phyloP scores from a whole-genome alignment of 2,113 vertebrate genomes.

The Carassius auratus region DNA sequence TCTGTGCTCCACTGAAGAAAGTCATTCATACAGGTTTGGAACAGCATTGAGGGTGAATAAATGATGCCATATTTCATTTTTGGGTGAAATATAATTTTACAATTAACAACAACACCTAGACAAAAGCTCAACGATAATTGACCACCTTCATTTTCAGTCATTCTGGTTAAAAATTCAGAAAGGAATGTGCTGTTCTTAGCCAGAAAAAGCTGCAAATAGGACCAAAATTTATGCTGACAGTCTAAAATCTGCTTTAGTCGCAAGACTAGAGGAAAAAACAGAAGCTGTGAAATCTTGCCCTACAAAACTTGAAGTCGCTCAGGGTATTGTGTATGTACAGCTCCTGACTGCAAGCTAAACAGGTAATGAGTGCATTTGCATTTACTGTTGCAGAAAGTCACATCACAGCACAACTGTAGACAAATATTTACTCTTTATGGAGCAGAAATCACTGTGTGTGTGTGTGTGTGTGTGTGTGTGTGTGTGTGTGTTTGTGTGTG shows the following conservation, averaged over 20 bases:
- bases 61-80: not conserved
- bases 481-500: slow-evolving; percentile 33
- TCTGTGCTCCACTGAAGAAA: not conserved
- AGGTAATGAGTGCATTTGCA: slow-evolving; percentile 10
- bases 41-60: not conserved
- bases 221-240: not conserved
- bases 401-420: not conserved
- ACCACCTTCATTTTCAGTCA: not conserved
- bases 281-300: not conserved
- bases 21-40: not conserved
- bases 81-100: not conserved
- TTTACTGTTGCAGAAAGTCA: slow-evolving; percentile 13
- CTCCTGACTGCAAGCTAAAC: not conserved
- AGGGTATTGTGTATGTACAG: not conserved
- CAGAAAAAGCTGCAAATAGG: not conserved
- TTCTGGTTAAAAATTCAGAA: not conserved
- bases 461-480: slow-evolving; percentile 23
- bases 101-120: not conserved
- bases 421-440: slow-evolving; percentile 27
- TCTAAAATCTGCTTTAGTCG: not conserved
- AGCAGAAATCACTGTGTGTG: not conserved
- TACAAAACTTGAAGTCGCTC: not conserved
- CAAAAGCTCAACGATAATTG: not conserved
- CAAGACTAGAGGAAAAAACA: not conserved
- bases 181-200: not conserved